Percentiles rank a stretch among this genome's conserved stretches.
These are phyloP conservation scores for Pogonognathellus flavescens DNA, from an alignment of 1,140 invertebrate genomes.

Conservation along the genomic window DNA sequence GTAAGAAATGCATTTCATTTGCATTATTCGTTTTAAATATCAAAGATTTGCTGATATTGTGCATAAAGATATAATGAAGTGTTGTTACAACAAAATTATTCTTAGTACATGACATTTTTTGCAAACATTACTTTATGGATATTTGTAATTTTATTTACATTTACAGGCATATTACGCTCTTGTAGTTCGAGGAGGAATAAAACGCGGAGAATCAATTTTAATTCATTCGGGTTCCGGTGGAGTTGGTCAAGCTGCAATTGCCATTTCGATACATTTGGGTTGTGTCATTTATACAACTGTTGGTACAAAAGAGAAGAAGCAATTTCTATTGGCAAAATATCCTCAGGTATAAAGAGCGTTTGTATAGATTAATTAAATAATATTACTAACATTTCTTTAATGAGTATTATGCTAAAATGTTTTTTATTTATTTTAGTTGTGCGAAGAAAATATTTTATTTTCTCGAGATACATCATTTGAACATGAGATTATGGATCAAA, in stretches of 20 bases:
- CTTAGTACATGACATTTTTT: too few species aligned
- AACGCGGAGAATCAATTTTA: conserved; percentile 86
- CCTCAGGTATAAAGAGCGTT: conserved; percentile 75
- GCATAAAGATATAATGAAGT: too few species aligned
- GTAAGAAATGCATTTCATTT: too few species aligned
- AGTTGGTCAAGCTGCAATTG: conserved; percentile 86
- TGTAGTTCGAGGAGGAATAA: conserved; percentile 85
- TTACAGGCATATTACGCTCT: conserved; percentile 85
- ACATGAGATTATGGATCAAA: conserved; percentile 75
- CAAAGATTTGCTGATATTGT: too few species aligned
- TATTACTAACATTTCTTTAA: too few species aligned
- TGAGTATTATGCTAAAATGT: too few species aligned
- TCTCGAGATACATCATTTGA: conserved; percentile 81
- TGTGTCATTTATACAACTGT: conserved; percentile 82
- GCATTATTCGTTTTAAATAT: too few species aligned
- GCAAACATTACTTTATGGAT: too few species aligned
- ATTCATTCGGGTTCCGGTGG: conserved; percentile 95
- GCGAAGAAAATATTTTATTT: conserved; percentile 79
- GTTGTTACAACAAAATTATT: too few species aligned
- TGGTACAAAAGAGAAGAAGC: conserved; percentile 77
- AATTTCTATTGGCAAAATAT: conserved; percentile 68
- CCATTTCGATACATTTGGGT: conserved; percentile 76
- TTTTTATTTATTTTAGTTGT: conserved; percentile 78
- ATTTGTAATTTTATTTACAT: too few species aligned
- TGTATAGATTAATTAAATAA: too few species aligned